phyloP scores from a whole-genome alignment of 1,140 invertebrate genomes.

The Bombus difficillimus region DNA sequence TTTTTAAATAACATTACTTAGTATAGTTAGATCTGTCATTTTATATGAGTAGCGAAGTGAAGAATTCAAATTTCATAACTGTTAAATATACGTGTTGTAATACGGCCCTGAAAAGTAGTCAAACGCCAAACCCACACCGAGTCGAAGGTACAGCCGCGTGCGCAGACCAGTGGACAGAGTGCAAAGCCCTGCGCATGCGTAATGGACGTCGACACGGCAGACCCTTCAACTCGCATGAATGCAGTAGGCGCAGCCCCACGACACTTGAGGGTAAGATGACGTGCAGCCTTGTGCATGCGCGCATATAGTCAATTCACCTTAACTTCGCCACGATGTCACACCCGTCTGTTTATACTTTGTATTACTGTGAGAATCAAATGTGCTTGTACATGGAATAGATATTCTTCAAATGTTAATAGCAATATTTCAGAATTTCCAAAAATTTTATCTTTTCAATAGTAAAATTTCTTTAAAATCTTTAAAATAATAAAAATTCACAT shows the following conservation, averaged over 20 bases:
- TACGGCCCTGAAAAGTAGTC: constrained; percentile 49
- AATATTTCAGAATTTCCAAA: background rate
- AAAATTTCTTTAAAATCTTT: too few relatives aligned
- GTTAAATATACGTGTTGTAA: background rate
- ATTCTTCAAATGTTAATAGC: background rate
- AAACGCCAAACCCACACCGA: constrained; percentile 41
- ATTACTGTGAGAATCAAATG: background rate
- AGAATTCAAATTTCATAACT: background rate
- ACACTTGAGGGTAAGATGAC: constrained; percentile 52
- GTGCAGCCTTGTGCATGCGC: constrained; percentile 53
- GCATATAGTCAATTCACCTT: constrained; percentile 36
- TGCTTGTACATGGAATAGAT: background rate
- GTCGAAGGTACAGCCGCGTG: constrained; percentile 51
- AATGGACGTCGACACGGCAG: constrained; percentile 39
- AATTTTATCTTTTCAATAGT: background rate
- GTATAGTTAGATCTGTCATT: background rate
- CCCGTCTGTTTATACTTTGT: constrained; percentile 34
- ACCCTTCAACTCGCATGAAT: constrained; percentile 58
- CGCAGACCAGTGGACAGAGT: constrained; percentile 49
- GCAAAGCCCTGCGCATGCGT: constrained; percentile 49
- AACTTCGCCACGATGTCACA: constrained; percentile 50
- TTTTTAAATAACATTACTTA: too few relatives aligned
- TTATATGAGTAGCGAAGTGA: background rate
- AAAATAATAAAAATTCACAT: background rate
- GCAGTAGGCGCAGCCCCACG: constrained; percentile 53